These are phyloP conservation scores for Cerastoderma edule DNA, from an alignment of 2,888 invertebrate genomes.

Conservation along the genomic window DNA sequence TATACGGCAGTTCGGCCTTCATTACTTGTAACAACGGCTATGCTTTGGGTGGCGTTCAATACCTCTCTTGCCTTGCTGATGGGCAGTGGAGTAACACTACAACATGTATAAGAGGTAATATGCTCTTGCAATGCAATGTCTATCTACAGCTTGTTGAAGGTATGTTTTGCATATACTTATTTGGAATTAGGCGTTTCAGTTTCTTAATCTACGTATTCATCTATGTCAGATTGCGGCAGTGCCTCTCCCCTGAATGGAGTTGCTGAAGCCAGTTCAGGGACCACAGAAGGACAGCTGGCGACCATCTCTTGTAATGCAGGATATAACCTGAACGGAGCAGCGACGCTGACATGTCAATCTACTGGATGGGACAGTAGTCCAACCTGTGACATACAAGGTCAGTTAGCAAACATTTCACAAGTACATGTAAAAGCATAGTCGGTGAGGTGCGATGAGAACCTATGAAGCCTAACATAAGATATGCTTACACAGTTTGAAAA, in stretches of 20 bases:
- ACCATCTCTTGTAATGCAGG: constrained; percentile 14
- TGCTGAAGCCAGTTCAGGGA: background rate
- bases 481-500: no score
- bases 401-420: no score
- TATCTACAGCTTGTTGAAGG: no score
- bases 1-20: background rate
- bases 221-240: constrained; percentile 13
- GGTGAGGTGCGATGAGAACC: no score
- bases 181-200: no score
- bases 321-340: constrained; percentile 23
- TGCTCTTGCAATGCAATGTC: no score
- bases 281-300: background rate
- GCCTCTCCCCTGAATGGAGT: constrained; percentile 21
- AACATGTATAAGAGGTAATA: constrained; percentile 3
- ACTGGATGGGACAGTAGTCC: constrained; percentile 25
- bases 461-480: no score
- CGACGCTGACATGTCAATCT: constrained; percentile 11
- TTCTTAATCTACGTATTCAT: no score
- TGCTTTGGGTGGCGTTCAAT: constrained; percentile 7
- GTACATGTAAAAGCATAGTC: no score
- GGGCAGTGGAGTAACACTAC: constrained; percentile 16
- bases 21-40: constrained; percentile 21
- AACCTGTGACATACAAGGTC: constrained; percentile 20
- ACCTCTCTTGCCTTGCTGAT: constrained; percentile 12
- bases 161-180: no score